Evolutionary conservation across 2,888 invertebrate species (phyloP), one percentile per base, ranked within the genome.

Genomic region (Sesia bembeciformis): DNA sequence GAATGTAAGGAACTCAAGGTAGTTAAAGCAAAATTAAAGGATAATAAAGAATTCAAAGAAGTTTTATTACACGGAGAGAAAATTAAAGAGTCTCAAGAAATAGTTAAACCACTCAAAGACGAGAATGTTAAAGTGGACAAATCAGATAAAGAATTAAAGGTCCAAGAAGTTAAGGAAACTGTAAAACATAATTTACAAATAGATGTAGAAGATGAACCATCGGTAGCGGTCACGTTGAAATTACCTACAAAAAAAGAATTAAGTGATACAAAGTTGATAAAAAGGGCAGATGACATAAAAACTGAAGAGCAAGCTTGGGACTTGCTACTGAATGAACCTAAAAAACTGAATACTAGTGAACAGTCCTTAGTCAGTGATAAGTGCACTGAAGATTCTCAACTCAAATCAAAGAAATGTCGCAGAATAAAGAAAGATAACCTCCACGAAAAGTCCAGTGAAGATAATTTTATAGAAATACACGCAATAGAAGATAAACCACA

Each of bases 251-350:
- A 65, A 57, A 68, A 66, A 60, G 68, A 71, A 52, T 39, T 49
- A 4, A 57, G 58, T 0, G 66, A 69, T 40, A 53, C 60, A 3
- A 70, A 65, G 49, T 50, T 53, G 51, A 49, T 61, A 52, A 64
- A 67, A 55, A 53, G 60, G 40, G 62, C 65, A 5, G 63, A 64
- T 43, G 69, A 71, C 38, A 70, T 83, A 4, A 84, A 80, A 73
- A 79, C 78, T 7, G 89, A 88, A 61, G 86, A 87, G 40, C 86
- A 84, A 62, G 85, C 86, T 8, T 88, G 89, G 88, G 84, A 89
- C 59, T 72, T 89, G 76, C 75, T 88, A 52, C 58, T 85, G 7
- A 81, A 70, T 56, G 86, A 87, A 58, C 67, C 82, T 0, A 74
- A 75, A 41, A 82, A 74, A 58, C 64, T 67, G 49, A 68, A 64